Conservation (phyloP, 2,113 vertebrate species). For the Brienomyrus brachyistius region DNA sequence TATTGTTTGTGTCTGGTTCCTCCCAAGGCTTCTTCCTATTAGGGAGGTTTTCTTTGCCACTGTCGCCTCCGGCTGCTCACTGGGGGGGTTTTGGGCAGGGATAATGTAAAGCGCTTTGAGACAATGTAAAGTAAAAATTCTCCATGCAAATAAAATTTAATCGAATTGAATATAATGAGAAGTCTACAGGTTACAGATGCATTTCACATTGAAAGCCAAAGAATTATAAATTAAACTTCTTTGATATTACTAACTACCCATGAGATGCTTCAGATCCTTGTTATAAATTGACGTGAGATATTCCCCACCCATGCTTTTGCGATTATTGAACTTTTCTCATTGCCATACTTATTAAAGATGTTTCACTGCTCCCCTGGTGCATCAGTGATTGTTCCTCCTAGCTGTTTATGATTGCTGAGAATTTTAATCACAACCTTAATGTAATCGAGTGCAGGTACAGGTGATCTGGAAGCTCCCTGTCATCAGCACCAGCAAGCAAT, state of each 20-base stretch:
- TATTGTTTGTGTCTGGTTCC: neutral
- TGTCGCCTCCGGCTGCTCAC: neutral
- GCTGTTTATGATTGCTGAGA: neutral
- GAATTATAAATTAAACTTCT: neutral
- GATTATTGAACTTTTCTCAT: neutral
- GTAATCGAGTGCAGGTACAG: neutral
- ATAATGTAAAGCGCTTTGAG: neutral
- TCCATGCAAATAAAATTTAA: neutral
- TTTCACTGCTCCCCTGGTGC: neutral
- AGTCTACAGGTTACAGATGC: neutral
- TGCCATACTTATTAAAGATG: neutral
- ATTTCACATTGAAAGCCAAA: neutral
- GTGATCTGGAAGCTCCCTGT: neutral
- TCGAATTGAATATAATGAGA: neutral
- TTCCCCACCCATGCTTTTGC: neutral
- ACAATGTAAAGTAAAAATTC: neutral
- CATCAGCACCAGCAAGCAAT: neutral
- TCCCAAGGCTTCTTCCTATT: neutral
- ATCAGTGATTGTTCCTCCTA: neutral
- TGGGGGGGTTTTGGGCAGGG: neutral
- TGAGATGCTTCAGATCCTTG: neutral
- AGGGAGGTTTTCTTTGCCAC: neutral
- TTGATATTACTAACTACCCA: neutral
- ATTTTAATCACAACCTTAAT: neutral
- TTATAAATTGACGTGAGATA: neutral